Evolutionary conservation across 2,797 vertebrate species (phyloP), one percentile per base, ranked within the genome.

Genomic region (Clarias platycephalus): DNA sequence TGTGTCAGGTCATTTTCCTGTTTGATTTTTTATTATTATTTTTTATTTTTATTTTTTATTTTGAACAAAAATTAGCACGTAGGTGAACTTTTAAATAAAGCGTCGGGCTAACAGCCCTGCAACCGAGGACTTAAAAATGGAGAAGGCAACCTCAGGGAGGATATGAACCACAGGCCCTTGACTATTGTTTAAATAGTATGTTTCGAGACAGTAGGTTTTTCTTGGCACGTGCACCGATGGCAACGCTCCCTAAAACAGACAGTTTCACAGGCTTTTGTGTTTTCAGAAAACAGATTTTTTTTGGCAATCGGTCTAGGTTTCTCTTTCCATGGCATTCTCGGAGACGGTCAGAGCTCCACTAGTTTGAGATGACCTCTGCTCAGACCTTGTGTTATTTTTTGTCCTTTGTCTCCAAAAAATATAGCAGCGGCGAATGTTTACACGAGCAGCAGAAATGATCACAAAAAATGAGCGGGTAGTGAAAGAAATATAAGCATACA

Each of bases 131-230:
- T 83, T 66, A 49, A 78, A 87, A 86, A 88, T 83, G 40, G 72
- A 84, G 85, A 86, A 49, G 82, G 77, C 71, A 83, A 80, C 82
- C 80, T 68, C 71, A 80, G 81, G 82, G 85, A 88, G 87, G 82
- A 85, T 82, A 79, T 88, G 83, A 88, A 86, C 79, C 86, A 67
- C 44, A 62, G 84, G 83, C 84, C 84, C 88, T 84, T 89, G 83
- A 81, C 86, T 87, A 81, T 88, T 86, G 88, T 88, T 89, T 88
- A 87, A 89, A 89, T 88, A 89, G 86, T 86, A 88, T 71, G 86
- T 87, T 89, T 88, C 82, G 80, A 89, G 87, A 89, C 86, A 76
- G 88, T 86, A 88, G 84, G 86, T 91, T 91, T 90, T 89, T 90
- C 90, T 90, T 89, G 89, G 88, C 87, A 86, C 84, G 83, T 91